phyloP scores from a whole-genome alignment of 2,113 vertebrate genomes.

The Aptenodytes forsteri region DNA sequence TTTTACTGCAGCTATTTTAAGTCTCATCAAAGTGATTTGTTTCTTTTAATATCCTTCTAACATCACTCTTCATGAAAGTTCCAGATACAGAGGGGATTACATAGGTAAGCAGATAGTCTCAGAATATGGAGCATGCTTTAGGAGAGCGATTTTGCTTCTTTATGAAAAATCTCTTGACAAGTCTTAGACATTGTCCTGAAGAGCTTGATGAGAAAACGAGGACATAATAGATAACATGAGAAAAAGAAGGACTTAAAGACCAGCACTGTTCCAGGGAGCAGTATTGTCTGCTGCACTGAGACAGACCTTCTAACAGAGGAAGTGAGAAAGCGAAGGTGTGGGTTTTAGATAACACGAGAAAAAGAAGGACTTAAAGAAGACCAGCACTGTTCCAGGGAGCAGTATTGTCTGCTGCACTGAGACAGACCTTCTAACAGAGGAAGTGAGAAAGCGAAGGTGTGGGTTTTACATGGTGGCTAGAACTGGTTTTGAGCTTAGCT shows the following conservation, averaged over 20 bases:
- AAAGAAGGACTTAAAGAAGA: not conserved
- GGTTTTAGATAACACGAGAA: not conserved
- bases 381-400: not conserved
- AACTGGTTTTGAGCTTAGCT: not conserved
- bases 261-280: not conserved
- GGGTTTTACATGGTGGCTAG: not conserved
- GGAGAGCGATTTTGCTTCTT: not conserved
- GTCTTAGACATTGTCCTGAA: not conserved
- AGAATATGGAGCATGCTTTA: not conserved
- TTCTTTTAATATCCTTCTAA: not conserved
- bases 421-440: not conserved
- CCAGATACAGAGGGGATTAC: not conserved
- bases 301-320: not conserved
- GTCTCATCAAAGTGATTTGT: not conserved
- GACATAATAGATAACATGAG: not conserved
- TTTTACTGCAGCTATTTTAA: not conserved
- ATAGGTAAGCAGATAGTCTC: not conserved
- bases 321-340: not conserved
- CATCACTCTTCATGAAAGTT: not conserved
- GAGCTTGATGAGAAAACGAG: not conserved
- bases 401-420: not conserved
- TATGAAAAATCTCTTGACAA: not conserved
- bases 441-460: not conserved
- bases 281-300: not conserved
- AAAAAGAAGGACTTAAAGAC: not conserved